Evolutionary conservation across 2,797 vertebrate genomes (phyloP).

Genomic region (Peromyscus nudipes): DNA sequence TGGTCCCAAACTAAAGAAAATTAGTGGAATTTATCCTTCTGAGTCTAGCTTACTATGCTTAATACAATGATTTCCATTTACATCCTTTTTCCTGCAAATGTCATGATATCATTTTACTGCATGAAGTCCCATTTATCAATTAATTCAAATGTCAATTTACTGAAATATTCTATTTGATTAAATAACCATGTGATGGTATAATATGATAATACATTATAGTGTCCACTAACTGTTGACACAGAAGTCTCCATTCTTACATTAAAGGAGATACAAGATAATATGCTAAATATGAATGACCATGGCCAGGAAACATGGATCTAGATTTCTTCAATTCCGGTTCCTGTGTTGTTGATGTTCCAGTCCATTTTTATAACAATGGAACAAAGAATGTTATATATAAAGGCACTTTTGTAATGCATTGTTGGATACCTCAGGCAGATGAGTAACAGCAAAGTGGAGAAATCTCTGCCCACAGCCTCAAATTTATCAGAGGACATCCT

Average conservation of each 20-base stretch:
- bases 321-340: neutral
- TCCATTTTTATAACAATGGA: neutral
- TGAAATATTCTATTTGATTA: slow-evolving; percentile 9
- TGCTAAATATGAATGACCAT: neutral
- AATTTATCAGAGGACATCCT: neutral
- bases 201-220: neutral
- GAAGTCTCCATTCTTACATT: neutral
- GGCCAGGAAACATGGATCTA: neutral
- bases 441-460: neutral
- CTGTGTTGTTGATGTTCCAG: too few relatives aligned
- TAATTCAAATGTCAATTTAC: slow-evolving; percentile 25
- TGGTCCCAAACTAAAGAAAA: neutral
- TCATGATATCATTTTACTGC: neutral
- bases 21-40: neutral
- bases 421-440: neutral
- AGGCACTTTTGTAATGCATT: neutral
- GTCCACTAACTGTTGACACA: neutral
- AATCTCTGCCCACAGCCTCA: neutral
- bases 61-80: neutral
- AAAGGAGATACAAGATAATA: neutral
- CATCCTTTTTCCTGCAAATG: too few relatives aligned
- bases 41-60: neutral
- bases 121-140: neutral
- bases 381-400: neutral
- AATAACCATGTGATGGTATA: neutral